A percentile compares a stretch with the other conserved stretches of the same genome.
phyloP scores from a whole-genome alignment of 2,888 invertebrate genomes.

The Eristalis intricaria region DNA sequence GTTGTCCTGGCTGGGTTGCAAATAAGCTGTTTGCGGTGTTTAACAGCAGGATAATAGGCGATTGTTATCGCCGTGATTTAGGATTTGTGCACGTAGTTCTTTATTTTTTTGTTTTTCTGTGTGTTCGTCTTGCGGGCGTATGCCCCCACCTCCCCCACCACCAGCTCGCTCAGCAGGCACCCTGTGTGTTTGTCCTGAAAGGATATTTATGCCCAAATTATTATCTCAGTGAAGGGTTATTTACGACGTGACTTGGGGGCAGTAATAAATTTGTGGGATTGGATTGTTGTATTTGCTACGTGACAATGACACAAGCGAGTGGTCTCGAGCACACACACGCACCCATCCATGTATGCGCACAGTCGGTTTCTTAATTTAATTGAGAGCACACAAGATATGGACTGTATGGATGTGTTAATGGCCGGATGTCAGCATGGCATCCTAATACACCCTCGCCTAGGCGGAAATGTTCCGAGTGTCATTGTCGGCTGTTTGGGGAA shows the following conservation, averaged over 20 bases:
- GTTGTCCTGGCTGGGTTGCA: conserved; percentile 39
- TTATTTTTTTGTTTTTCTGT: not conserved
- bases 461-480: not conserved
- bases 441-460: not conserved
- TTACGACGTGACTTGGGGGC: conserved; percentile 33
- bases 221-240: conserved; percentile 49
- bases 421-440: not conserved
- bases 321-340: not conserved
- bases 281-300: conserved; percentile 5
- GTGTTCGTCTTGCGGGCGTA: not conserved
- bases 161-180: not conserved
- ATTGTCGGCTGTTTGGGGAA: not conserved
- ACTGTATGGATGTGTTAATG: not conserved
- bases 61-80: conserved; percentile 58
- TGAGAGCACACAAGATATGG: conserved; percentile 3
- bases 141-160: no score
- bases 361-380: not conserved
- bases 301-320: conserved; percentile 9
- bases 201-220: conserved; percentile 43
- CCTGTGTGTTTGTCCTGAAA: not conserved
- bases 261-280: conserved; percentile 30
- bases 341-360: not conserved
- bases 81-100: conserved; percentile 36
- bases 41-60: conserved; percentile 54
- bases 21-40: conserved; percentile 67